Base-by-base conservation (phyloP, 2,113 vertebrate species). In the Equus quagga region DNA sequence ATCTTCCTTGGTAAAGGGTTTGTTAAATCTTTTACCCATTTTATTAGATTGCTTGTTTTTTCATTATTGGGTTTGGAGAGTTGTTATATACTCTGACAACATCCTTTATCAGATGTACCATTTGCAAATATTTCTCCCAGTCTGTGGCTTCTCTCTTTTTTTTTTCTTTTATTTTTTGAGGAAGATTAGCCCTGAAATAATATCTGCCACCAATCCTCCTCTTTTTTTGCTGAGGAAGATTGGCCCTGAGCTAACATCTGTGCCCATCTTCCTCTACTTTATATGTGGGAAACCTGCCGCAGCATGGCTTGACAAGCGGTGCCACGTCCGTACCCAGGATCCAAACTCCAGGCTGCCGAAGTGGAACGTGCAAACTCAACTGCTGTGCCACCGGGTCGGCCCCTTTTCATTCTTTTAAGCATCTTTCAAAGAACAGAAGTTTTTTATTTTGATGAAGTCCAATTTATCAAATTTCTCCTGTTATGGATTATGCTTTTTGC, bases 381-480 rank as follows among this genome's bases (percentile, higher is more conserved):
- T 41, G 36, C 36, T 41, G 36, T 41, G 36, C 36, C 36, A 41
- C 36, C 36, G 36, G 36, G 36, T 41, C 36, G 3, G 36, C 36
- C 36, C 36, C 36, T 88, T 80, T 95, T 86, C 81, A 46, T 64
- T 81, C 46, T 73, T 65, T 86, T 67, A 88, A 88, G 21, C 73
- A 36, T 31, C 49, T 96, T 41, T 56, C 54, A 23, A 81, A 80
- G 26, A 81, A 76, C 28, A 64, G 56, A 64, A 31, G 8, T 19
- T 87, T 85, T 80, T 64, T 5, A 62, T 86, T 76, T 95, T 81
- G 65, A 73, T 64, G 23, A 72, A 92, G n/a, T 73, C 11, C 46
- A 26, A 19, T 49, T 92, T 64, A 72, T 92, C 56, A 81, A 17
- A 26, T 64, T 81, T 46, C 70, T 96, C 87, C 82, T 96, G 88